Evolutionary conservation across 1,140 invertebrate species (phyloP).

Genomic region (Yoshiicerus persimilis): DNA sequence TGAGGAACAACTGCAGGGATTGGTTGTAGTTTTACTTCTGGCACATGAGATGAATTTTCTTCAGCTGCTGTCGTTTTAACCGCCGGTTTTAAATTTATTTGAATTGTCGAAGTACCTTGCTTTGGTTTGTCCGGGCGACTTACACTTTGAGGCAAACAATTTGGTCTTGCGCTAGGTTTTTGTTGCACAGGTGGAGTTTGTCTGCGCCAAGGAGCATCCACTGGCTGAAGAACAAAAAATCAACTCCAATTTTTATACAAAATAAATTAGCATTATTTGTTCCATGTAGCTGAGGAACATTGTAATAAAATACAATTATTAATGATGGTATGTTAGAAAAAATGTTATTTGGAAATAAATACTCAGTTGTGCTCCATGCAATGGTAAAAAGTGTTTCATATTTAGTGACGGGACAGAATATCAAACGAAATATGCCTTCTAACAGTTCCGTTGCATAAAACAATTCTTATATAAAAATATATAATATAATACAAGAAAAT

Average conservation of each 20-base stretch:
- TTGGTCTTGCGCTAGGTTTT: background rate
- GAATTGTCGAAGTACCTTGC: conserved; percentile 11
- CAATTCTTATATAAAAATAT: too few relatives aligned
- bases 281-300: too few relatives aligned
- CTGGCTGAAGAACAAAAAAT: background rate
- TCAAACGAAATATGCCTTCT: too few relatives aligned
- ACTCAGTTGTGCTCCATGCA: too few relatives aligned
- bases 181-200: background rate
- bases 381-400: too few relatives aligned
- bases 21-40: background rate
- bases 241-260: background rate
- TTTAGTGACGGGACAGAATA: too few relatives aligned
- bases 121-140: background rate
- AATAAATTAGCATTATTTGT: too few relatives aligned
- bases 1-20: background rate
- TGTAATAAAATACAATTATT: too few relatives aligned
- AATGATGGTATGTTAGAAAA: too few relatives aligned
- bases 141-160: background rate
- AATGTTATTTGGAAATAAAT: too few relatives aligned
- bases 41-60: background rate
- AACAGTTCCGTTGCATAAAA: too few relatives aligned
- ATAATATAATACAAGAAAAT: too few relatives aligned
- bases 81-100: conserved; percentile 26
- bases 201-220: background rate
- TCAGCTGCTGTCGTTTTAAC: background rate